Conservation (phyloP, 2,797 vertebrate species). For the Pangasius djambal region DNA sequence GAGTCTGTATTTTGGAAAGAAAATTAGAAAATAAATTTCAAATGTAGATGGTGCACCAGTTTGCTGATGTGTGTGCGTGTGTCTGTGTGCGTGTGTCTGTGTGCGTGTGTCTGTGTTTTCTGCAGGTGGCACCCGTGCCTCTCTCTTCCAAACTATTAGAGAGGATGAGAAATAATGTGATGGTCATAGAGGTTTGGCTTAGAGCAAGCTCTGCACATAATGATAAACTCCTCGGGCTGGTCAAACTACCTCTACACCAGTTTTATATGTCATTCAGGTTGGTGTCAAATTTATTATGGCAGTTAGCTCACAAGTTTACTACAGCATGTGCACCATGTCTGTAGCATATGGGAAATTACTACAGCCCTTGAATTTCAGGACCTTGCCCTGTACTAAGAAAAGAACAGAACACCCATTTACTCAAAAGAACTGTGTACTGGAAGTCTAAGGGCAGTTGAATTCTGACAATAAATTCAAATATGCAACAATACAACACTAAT, state of each 20-base stretch:
- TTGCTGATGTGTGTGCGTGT: neutral
- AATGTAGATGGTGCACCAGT: neutral
- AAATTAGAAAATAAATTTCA: neutral
- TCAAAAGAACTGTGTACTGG: neutral
- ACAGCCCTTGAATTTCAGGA: neutral
- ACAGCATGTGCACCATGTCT: neutral
- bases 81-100: slow-evolving; percentile 24
- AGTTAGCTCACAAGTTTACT: neutral
- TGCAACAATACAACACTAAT: neutral
- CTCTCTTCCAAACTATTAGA: slow-evolving; percentile 83
- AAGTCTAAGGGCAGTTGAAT: neutral
- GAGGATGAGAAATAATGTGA: slow-evolving; percentile 91
- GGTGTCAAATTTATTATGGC: slow-evolving; percentile 46
- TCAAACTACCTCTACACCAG: slow-evolving; percentile 94
- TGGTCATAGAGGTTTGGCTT: slow-evolving; percentile 95
- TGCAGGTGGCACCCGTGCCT: slow-evolving; percentile 87
- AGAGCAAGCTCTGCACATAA: slow-evolving; percentile 74
- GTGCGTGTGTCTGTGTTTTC: slow-evolving; percentile 7
- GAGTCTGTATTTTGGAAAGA: neutral
- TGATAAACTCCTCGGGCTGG: slow-evolving; percentile 88
- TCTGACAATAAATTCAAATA: neutral
- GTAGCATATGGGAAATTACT: neutral
- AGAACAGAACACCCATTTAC: neutral
- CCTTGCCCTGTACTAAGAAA: neutral
- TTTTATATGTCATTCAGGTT: slow-evolving; percentile 97